phyloP scores from a whole-genome alignment of 1,140 invertebrate species.

The Scaptomyza graminum region DNA sequence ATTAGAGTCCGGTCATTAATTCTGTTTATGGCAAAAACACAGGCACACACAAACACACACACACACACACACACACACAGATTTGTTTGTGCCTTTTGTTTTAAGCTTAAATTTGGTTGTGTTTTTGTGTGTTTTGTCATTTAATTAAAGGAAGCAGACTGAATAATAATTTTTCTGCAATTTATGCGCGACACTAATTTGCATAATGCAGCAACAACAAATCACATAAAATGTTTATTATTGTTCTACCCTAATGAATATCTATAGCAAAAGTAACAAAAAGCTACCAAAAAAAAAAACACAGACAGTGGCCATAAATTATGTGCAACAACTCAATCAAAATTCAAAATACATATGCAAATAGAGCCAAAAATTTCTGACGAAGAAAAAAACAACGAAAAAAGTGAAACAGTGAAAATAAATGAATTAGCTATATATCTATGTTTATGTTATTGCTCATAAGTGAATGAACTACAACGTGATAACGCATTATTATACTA shows the following conservation, averaged over 20 bases:
- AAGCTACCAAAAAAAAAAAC: background rate
- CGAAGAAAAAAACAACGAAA: conserved; percentile 9
- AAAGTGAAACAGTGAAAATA: conserved; percentile 31
- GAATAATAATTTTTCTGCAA: conserved; percentile 62
- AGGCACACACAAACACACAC: background rate
- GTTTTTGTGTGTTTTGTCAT: conserved; percentile 57
- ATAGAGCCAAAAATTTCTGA: conserved; percentile 12
- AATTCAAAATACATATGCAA: conserved; percentile 65
- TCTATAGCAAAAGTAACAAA: conserved; percentile 57
- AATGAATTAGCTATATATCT: conserved; percentile 73
- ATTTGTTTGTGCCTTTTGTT: conserved; percentile 15
- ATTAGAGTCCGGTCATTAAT: conserved; percentile 35
- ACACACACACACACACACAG: background rate
- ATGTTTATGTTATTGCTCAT: background rate
- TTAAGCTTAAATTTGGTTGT: conserved; percentile 35
- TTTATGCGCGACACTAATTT: conserved; percentile 70
- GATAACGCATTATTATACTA: conserved; percentile 77
- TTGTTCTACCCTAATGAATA: conserved; percentile 45
- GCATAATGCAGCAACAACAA: conserved; percentile 74
- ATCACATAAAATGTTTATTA: conserved; percentile 76
- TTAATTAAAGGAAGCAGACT: conserved; percentile 71
- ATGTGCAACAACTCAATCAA: conserved; percentile 75
- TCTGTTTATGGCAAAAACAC: conserved; percentile 24
- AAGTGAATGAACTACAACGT: conserved; percentile 65
- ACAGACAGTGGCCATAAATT: conserved; percentile 55